Conservation (phyloP, 35 echinoderm and acorn worm genomes). For the Acanthaster planci region DNA sequence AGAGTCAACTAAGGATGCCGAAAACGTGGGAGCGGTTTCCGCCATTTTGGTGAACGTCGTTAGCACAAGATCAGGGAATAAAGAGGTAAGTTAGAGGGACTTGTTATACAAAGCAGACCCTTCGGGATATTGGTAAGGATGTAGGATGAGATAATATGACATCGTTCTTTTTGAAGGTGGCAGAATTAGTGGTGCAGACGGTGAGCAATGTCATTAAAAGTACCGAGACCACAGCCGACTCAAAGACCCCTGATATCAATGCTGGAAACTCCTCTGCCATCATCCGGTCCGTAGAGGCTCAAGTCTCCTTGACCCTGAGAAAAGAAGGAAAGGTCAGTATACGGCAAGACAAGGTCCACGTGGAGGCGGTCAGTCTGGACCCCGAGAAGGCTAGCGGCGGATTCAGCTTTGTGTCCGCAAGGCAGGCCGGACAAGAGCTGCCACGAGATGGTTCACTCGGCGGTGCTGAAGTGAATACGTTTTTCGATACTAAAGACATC, state of each 20-base stretch:
- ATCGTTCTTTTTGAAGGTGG: not conserved
- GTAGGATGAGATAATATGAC: no score
- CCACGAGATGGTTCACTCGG: not conserved
- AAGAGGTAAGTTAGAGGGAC: constrained; percentile 9
- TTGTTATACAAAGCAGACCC: no score
- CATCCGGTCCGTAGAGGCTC: not conserved
- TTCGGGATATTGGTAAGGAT: no score
- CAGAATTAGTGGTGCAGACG: constrained; percentile 2
- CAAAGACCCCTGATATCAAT: no score
- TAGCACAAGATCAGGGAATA: not conserved
- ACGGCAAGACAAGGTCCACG: not conserved
- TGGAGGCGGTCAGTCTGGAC: constrained; percentile 10
- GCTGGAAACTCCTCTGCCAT: not conserved
- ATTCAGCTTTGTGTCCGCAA: constrained; percentile 22
- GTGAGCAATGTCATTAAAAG: constrained; percentile 17
- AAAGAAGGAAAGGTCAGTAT: constrained; percentile 3
- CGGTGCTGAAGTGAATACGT: not conserved
- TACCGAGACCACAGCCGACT: not conserved
- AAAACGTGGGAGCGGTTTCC: not conserved
- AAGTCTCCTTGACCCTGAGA: constrained; percentile 20
- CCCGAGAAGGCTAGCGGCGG: not conserved
- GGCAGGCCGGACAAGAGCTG: not conserved
- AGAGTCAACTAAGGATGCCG: not conserved
- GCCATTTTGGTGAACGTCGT: constrained; percentile 20
- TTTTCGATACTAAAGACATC: not conserved